Evolutionary conservation across 2,888 invertebrate species (phyloP), one percentile per base, ranked within the genome.

Genomic region (Drosophila percnosoma): DNA sequence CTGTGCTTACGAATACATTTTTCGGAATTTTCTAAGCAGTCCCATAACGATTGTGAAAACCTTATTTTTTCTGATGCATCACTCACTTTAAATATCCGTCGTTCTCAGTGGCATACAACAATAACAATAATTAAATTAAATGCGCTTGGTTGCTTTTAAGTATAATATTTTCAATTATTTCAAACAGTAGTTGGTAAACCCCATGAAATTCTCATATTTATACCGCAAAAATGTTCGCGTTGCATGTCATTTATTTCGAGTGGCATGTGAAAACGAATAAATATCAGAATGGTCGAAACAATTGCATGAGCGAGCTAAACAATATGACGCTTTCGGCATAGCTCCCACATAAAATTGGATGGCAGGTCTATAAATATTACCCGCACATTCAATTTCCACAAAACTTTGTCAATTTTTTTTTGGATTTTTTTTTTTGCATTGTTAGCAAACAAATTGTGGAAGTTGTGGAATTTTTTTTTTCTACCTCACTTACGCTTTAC

Each of bases 261-360:
- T 75, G 87, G 75, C 83, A 77, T 83, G 83, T 63, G 83, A 83
- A 88, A 61, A 68, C 15, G 45, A 45, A 45, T 45, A 45, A 24
- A 24, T 45, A 24, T 57, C 24, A 51, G 31, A 36, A 34, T 36
- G 13, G 31, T 36, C 33, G 36, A 60, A 40, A 80, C 89, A 86
- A 86, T 86, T 83, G 87, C 83, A 71, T n/a, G 59, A 42, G 57
- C 38, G 48, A 21, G 4, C 18, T 34, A 27, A 31, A 80, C 75
- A 79, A 77, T 73, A 59, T 73, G 36, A 21, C 8, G 48, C 53
- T 18, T 42, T 31, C 10, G 54, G 58, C 40, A 29, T 49, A 52
- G 57, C 61, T 76, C 77, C 64, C 68, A 80, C 63, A 75, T 59
- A 6, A 69, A 59, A 62, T 59, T 62, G 45, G 58, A 40, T 67